These are phyloP conservation scores for Poecilia picta DNA, from an alignment of 2,797 vertebrate genomes.

Conservation along the genomic window DNA sequence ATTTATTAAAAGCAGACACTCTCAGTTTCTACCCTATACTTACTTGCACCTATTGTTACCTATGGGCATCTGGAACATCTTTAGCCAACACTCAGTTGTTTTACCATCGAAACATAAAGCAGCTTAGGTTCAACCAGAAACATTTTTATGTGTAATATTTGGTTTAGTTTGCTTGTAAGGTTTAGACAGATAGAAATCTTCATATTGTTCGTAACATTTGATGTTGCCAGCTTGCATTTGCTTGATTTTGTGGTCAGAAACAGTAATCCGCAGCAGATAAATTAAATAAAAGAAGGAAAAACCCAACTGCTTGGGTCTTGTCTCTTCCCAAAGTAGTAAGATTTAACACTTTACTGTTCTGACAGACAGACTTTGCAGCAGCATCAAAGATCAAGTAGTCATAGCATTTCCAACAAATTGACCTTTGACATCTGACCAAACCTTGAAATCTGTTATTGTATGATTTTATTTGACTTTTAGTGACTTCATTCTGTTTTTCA, in stretches of 20 bases:
- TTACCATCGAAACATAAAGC: neutral
- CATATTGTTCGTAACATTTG: neutral
- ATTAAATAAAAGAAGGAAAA: neutral
- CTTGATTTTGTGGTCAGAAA: neutral
- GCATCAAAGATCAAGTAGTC: constrained; percentile 19
- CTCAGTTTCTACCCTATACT: neutral
- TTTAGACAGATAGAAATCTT: neutral
- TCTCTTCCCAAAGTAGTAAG: neutral
- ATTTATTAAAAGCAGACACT: neutral
- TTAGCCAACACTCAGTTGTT: neutral
- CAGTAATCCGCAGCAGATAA: constrained; percentile 19
- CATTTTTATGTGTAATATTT: neutral
- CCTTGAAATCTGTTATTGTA: constrained; percentile 30
- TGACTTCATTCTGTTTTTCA: constrained; percentile 4
- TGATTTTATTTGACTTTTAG: constrained; percentile 16
- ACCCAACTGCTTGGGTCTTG: neutral
- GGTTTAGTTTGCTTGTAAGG: neutral
- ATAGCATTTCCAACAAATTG: constrained; percentile 38
- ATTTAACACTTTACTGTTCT: constrained; percentile 29
- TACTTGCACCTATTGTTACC: neutral
- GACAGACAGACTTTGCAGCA: neutral
- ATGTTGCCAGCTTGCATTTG: neutral
- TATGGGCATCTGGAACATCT: neutral
- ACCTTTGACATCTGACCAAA: neutral
- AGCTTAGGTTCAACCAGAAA: neutral